phyloP scores from a whole-genome alignment of 2,888 invertebrate species.

The Hecatera dysodea region DNA sequence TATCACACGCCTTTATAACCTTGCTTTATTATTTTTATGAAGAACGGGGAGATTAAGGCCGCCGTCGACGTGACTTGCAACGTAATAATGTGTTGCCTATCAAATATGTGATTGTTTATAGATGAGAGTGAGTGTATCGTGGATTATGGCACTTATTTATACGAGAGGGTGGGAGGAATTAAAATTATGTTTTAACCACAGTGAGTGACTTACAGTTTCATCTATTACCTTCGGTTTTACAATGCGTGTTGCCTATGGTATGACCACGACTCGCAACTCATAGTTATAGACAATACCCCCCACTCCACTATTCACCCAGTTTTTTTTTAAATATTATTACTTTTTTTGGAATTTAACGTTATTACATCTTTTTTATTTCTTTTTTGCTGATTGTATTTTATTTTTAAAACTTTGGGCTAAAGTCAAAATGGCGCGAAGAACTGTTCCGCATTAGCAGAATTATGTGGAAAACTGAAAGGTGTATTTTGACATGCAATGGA shows the following conservation, averaged over 20 bases:
- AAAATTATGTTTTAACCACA: too few relatives aligned
- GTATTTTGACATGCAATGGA: not conserved
- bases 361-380: not conserved
- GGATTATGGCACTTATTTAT: conserved; percentile 28
- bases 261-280: too few relatives aligned
- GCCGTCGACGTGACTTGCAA: conserved; percentile 50
- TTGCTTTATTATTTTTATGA: conserved; percentile 67
- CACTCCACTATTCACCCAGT: too few relatives aligned
- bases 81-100: conserved; percentile 50
- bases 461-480: too few relatives aligned
- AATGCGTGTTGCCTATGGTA: too few relatives aligned
- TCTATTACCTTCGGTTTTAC: too few relatives aligned
- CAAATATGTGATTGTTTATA: conserved; percentile 53
- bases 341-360: too few relatives aligned
- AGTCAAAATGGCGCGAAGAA: too few relatives aligned
- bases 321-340: too few relatives aligned
- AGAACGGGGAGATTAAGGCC: conserved; percentile 51
- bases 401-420: not conserved
- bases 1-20: conserved; percentile 57
- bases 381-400: not conserved
- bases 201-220: too few relatives aligned
- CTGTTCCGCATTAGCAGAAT: too few relatives aligned
- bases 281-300: too few relatives aligned
- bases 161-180: not conserved
- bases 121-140: conserved; percentile 34